These are phyloP conservation scores for Cecropterus lyciades DNA, from an alignment of 1,140 invertebrate species.

Conservation along the genomic window DNA sequence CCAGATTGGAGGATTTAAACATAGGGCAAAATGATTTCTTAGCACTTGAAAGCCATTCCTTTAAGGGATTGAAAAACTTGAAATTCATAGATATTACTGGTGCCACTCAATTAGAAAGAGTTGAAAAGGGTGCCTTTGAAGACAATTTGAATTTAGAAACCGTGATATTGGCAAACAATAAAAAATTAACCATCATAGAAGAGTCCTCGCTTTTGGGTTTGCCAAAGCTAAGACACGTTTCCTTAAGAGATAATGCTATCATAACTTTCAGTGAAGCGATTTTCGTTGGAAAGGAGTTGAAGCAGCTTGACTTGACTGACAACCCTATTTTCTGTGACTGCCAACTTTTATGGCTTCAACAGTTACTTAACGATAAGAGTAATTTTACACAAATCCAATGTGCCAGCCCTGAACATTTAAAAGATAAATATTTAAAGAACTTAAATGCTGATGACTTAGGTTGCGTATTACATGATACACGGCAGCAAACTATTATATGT, in stretches of 20 bases:
- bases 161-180: constrained; percentile 90
- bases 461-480: constrained; percentile 90
- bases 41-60: constrained; percentile 88
- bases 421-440: constrained; percentile 88
- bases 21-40: constrained; percentile 93
- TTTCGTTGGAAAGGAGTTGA: constrained; percentile 91
- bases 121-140: constrained; percentile 91
- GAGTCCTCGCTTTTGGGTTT: constrained; percentile 90
- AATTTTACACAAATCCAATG: constrained; percentile 92
- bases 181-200: constrained; percentile 88
- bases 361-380: constrained; percentile 87
- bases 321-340: constrained; percentile 94
- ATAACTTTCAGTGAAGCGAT: constrained; percentile 89
- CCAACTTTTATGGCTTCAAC: constrained; percentile 91
- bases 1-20: constrained; percentile 90
- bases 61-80: constrained; percentile 90
- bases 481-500: constrained; percentile 91
- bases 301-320: constrained; percentile 90
- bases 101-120: constrained; percentile 87
- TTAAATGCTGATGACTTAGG: constrained; percentile 91
- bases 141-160: constrained; percentile 93
- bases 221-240: constrained; percentile 90
- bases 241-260: constrained; percentile 92
- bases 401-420: constrained; percentile 88
- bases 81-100: constrained; percentile 91